Base-by-base conservation (phyloP, 2,797 vertebrate genomes). In the Monodelphis domestica region DNA sequence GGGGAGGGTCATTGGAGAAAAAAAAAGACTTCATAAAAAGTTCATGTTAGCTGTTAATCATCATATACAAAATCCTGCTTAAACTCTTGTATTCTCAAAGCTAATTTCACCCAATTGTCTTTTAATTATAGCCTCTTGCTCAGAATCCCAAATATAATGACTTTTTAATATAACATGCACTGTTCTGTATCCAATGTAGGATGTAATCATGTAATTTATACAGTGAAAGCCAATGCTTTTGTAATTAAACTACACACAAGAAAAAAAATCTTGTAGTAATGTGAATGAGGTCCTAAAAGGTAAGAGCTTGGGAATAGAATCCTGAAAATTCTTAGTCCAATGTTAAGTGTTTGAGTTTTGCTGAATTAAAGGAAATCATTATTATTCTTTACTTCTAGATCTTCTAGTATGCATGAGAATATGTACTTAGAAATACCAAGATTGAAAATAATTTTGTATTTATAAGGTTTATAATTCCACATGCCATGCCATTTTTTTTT, bases 51-150 rank as follows among this genome's bases (percentile, higher is more conserved):
- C 97, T 45, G 51, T 97, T 98, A 97, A 97, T 96, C 94, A 96
- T 98, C 94, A 97, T 93, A 98, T 97, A 96, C 94, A 96, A 96
- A 98, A 98, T 96, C 97, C 96, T 97, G 70, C 95, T 98, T 97
- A 96, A 98, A 98, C 57, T 96, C 96, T 97, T 97, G 96, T 97
- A 97, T 94, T 98, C 97, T 97, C 96, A 97, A 95, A 98, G 90
- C 91, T 98, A 97, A 98, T 98, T 98, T 98, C 95, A 97, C 96
- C 95, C 97, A 98, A 97, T 96, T 98, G 97, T 96, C 95, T 98
- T 98, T 98, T 97, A 98, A 97, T 97, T 98, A 97, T 90, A 96
- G 89, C 96, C 90, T 96, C 92, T 97, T 98, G 95, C 93, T 98
- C 95, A 89, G 94, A 63, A 55, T 97, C 98, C 96, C 97, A 98